A percentile compares a stretch with the other conserved stretches of the same genome.
These are phyloP conservation scores for Liodrosophila aerea DNA, from an alignment of 2,888 invertebrate species.

Conservation along the genomic window DNA sequence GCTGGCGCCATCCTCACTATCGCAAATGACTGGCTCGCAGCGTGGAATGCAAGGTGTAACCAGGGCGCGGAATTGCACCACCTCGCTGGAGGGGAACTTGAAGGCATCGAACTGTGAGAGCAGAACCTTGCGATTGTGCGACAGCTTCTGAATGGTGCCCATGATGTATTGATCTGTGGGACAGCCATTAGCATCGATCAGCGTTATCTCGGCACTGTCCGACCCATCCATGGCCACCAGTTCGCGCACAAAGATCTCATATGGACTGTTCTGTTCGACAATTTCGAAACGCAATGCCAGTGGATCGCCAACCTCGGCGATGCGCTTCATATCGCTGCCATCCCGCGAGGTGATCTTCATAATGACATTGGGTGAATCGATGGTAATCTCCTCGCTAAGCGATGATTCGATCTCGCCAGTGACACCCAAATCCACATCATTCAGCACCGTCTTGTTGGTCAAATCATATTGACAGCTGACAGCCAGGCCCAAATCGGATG, in stretches of 20 bases:
- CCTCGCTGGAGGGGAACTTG: slow-evolving; percentile 97
- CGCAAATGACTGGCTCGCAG: slow-evolving; percentile 96
- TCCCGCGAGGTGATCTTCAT: slow-evolving; percentile 95
- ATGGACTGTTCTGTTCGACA: slow-evolving; percentile 94
- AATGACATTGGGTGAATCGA: slow-evolving; percentile 96
- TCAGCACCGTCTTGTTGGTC: slow-evolving; percentile 96
- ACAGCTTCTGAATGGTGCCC: slow-evolving; percentile 95
- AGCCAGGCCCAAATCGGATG: slow-evolving; percentile 95
- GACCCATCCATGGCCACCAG: slow-evolving; percentile 97
- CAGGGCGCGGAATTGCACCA: slow-evolving; percentile 96
- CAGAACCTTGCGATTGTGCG: slow-evolving; percentile 91
- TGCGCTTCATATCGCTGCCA: slow-evolving; percentile 92
- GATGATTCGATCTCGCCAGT: slow-evolving; percentile 94
- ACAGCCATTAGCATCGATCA: slow-evolving; percentile 95
- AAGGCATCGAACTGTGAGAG: slow-evolving; percentile 97
- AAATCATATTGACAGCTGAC: slow-evolving; percentile 97
- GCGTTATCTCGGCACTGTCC: slow-evolving; percentile 94
- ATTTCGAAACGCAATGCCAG: slow-evolving; percentile 95
- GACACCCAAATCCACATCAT: slow-evolving; percentile 94
- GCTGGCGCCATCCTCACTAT: slow-evolving; percentile 89
- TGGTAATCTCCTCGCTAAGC: slow-evolving; percentile 94
- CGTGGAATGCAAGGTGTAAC: slow-evolving; percentile 97
- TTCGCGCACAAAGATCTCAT: slow-evolving; percentile 97
- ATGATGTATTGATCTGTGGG: slow-evolving; percentile 97
- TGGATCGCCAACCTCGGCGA: slow-evolving; percentile 96